Evolutionary conservation across 2,113 vertebrate genomes (phyloP), one percentile per base, ranked within the genome.

Genomic region (Heteronetta atricapilla): DNA sequence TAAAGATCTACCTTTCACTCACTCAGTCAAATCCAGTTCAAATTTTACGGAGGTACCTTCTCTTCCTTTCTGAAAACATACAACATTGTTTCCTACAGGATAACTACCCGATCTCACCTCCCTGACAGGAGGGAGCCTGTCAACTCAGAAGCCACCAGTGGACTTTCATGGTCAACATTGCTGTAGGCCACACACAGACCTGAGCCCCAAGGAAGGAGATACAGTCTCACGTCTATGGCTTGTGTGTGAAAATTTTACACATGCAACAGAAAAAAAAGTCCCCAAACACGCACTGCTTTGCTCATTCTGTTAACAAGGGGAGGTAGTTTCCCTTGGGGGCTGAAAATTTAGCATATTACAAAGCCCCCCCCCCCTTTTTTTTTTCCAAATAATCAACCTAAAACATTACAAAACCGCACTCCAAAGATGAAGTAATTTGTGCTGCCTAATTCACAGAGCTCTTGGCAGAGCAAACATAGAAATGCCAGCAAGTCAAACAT

Each of bases 241-340:
- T 72, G n/a, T 33, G 19, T 6, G 8, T 53, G n/a, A 50, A n/a
- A 67, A 26, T 56, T 79, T 59, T 44, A 16, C 50, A 60, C 8
- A 25, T 0, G 2, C 1, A 12, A 29, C 22, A 80, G 26, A 11
- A 60, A 33, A 18, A 25, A 26, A 14, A 40, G 29, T 31, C 16
- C 21, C 16, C 40, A 11, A n/a, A 36, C 63, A 36, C 58, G 15
- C 13, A 29, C 8, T 14, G 18, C 42, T 78, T 56, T 53, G 31
- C 20, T 77, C 25, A 29, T 69, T 63, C 42, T 53, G 18, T 31
- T 33, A 70, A 40, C 8, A 48, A 40, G 40, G 40, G 12, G 4
- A 79, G 69, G 31, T 6, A 53, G 58, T 59, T 68, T 82, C 13
- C 82, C 23, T 52, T 8, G 21, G 11, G 6, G 52, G 14, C 28